These are phyloP conservation scores for Macrosoma leucophasiata DNA, from an alignment of 2,888 invertebrate genomes.

Conservation along the genomic window DNA sequence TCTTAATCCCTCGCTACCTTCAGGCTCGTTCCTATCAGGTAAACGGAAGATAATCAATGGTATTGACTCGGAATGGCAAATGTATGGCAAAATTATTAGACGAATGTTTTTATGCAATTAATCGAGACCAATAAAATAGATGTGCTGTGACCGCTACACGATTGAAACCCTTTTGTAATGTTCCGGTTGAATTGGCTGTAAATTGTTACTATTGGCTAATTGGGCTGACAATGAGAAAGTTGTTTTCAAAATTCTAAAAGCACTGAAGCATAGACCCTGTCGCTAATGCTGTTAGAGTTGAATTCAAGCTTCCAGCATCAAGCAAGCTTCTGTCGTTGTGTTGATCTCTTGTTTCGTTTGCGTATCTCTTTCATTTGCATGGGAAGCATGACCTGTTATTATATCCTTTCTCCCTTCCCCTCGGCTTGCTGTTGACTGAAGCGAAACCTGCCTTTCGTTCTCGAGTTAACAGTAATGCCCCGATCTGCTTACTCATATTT, in stretches of 20 bases:
- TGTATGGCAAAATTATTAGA: constrained; percentile 71
- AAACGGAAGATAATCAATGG: constrained; percentile 75
- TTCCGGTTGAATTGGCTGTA: constrained; percentile 62
- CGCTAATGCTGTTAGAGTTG: constrained; percentile 53
- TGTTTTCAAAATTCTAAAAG: constrained; percentile 28
- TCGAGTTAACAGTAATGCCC: too few relatives aligned
- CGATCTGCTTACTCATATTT: too few relatives aligned
- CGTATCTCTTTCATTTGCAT: constrained; percentile 73
- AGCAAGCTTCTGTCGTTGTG: constrained; percentile 67
- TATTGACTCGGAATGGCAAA: constrained; percentile 70
- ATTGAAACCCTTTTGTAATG: constrained; percentile 38
- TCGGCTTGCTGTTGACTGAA: too few relatives aligned
- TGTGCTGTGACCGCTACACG: constrained; percentile 58
- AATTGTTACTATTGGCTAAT: constrained; percentile 19
- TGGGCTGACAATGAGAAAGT: constrained; percentile 15
- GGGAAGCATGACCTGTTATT: constrained; percentile 67
- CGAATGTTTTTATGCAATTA: constrained; percentile 55
- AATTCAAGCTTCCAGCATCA: constrained; percentile 57
- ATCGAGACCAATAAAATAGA: constrained; percentile 45
- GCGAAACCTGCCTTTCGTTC: too few relatives aligned
- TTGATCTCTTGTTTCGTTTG: constrained; percentile 68
- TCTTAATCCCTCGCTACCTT: constrained; percentile 81
- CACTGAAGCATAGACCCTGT: constrained; percentile 48
- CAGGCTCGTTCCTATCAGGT: constrained; percentile 92
- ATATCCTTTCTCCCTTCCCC: constrained; percentile 50